Conservation (phyloP, 2,113 vertebrate genomes). For the Odontophorus gujanensis region DNA sequence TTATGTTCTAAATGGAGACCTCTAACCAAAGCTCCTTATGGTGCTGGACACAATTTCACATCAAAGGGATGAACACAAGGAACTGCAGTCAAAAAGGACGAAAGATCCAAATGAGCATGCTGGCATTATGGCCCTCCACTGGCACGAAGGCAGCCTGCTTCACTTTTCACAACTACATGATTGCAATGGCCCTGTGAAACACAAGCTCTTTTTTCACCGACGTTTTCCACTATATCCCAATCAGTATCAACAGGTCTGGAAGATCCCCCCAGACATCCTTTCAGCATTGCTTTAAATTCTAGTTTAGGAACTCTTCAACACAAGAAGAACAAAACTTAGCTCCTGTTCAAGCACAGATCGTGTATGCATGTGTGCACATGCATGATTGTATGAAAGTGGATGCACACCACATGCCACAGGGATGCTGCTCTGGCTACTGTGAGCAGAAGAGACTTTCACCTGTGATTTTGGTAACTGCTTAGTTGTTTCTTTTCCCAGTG, state of each 20-base stretch:
- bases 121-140: neutral
- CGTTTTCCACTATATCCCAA: neutral
- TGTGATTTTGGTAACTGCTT: neutral
- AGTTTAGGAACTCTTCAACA: neutral
- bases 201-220: neutral
- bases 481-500: neutral
- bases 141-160: neutral
- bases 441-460: neutral
- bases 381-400: neutral
- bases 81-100: neutral
- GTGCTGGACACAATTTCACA: neutral
- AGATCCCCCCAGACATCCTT: neutral
- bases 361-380: rapidly evolving
- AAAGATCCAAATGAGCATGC: neutral
- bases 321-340: neutral
- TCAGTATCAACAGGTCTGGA: neutral
- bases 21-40: neutral
- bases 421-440: neutral
- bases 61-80: neutral
- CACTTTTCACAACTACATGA: neutral
- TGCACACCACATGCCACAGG: neutral
- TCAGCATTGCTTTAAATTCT: neutral
- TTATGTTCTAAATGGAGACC: neutral
- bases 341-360: neutral
- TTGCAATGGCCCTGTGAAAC: neutral